Percentiles rank a stretch among this genome's conserved stretches.
Conservation (phyloP, 23 tunicate genomes). For the Styela clava region DNA sequence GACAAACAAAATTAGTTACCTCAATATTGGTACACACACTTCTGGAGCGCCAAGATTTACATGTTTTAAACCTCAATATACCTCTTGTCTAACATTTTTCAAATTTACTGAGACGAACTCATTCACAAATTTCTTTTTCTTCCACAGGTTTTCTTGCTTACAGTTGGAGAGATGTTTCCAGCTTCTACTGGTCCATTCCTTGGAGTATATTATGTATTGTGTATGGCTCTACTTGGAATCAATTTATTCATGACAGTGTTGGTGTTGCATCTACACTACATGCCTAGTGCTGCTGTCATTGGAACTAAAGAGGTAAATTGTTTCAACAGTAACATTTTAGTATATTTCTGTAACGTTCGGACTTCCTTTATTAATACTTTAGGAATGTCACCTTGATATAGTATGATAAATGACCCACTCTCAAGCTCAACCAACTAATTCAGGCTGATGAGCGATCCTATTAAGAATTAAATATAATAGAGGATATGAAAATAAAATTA, state of each 20-base stretch:
- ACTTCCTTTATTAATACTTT: background rate
- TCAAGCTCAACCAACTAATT: no score
- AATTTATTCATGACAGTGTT: constrained; percentile 77
- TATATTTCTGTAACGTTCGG: background rate
- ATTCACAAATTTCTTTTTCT: no score
- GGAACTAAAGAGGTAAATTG: constrained; percentile 29
- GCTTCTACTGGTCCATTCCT: constrained; percentile 88
- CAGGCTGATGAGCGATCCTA: no score
- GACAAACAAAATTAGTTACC: no score
- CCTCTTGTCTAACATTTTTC: no score
- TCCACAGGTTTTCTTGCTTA: constrained; percentile 55
- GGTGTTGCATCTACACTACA: constrained; percentile 71
- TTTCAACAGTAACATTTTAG: background rate
- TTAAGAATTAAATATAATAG: no score
- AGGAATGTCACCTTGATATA: background rate
- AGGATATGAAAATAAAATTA: no score
- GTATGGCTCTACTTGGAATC: constrained; percentile 77
- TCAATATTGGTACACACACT: no score
- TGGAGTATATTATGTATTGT: constrained; percentile 71
- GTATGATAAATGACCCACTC: background rate
- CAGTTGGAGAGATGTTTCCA: constrained; percentile 94
- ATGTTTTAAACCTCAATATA: no score
- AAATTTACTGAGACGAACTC: no score
- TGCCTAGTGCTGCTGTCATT: constrained; percentile 48
- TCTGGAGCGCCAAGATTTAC: no score